A percentile compares a stretch with the other conserved stretches of the same genome.
These are phyloP conservation scores for Amphiprion percula DNA, from an alignment of 2,113 vertebrate species.

Conservation along the genomic window DNA sequence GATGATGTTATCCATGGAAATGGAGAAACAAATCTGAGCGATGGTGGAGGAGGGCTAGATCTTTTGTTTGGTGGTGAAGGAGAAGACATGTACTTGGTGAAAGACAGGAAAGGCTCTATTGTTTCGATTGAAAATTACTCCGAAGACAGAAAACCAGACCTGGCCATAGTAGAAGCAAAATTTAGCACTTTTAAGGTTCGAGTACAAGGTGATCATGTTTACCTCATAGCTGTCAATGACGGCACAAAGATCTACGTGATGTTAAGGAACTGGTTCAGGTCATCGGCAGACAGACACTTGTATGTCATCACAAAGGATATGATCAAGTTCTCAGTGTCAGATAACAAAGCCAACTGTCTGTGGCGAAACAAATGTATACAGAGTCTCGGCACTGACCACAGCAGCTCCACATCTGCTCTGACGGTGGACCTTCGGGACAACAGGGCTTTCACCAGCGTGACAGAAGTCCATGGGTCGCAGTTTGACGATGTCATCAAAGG, in stretches of 20 bases:
- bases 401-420: constrained; percentile 23
- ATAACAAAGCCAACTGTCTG: constrained; percentile 22
- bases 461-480: constrained; percentile 49
- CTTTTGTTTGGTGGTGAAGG: constrained; percentile 47
- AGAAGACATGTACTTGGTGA: constrained; percentile 65
- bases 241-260: not conserved
- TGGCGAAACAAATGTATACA: constrained; percentile 44
- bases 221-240: not conserved
- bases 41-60: constrained; percentile 67
- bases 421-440: constrained; percentile 39
- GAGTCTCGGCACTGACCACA: constrained; percentile 60
- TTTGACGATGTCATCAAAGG: constrained; percentile 55
- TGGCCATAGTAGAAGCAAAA: constrained; percentile 59
- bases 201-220: not conserved
- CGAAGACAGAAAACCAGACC: constrained; percentile 53
- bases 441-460: constrained; percentile 31
- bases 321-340: constrained; percentile 55
- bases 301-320: constrained; percentile 60
- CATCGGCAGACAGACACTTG: constrained; percentile 61
- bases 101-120: not conserved
- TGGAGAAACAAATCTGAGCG: constrained; percentile 60
- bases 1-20: constrained; percentile 58
- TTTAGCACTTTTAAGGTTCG: constrained; percentile 31
- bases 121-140: constrained; percentile 60
- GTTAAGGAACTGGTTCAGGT: constrained; percentile 65